These are phyloP conservation scores for Sciurus carolinensis DNA, from an alignment of 2,797 vertebrate genomes.

Conservation along the genomic window DNA sequence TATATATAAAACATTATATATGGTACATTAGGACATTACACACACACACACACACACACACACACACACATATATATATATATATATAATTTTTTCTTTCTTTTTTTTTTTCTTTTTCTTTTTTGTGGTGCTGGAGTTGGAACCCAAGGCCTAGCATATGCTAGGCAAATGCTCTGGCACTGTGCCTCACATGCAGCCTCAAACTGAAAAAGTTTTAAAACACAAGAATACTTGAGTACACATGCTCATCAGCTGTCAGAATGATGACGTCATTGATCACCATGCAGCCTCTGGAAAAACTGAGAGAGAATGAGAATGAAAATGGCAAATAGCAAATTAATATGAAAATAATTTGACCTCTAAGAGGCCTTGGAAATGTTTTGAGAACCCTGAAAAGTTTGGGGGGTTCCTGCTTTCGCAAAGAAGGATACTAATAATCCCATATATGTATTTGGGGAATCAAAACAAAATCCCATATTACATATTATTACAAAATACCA, in stretches of 20 bases:
- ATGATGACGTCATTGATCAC: not conserved
- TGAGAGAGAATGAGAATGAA: not conserved
- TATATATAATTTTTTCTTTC: no score
- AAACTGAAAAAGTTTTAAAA: not conserved
- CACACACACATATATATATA: no score
- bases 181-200: not conserved
- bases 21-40: no score
- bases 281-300: not conserved
- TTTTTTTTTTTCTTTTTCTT: no score
- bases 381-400: not conserved
- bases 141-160: no score
- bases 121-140: no score
- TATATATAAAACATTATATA: no score
- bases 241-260: not conserved
- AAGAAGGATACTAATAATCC: not conserved
- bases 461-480: constrained; percentile 14
- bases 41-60: no score
- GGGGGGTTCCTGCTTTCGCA: not conserved
- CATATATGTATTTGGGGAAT: not conserved
- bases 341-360: not conserved
- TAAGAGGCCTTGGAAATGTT: not conserved
- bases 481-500: no score
- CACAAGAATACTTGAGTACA: no score
- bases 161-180: no score
- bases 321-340: not conserved